Conservation (phyloP, 1,140 invertebrate species). For the Callitettix versicolor region DNA sequence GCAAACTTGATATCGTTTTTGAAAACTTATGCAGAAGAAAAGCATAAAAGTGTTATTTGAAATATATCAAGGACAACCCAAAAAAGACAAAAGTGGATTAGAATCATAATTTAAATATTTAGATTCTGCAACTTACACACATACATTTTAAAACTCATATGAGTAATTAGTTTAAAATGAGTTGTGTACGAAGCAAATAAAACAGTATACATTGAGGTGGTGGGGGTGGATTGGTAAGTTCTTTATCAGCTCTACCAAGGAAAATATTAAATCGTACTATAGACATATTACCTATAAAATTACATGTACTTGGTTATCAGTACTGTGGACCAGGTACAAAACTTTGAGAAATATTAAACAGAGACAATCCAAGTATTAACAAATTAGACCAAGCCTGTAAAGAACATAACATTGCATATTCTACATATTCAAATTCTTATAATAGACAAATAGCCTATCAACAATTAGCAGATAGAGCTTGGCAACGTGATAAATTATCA, state of each 20-base stretch:
- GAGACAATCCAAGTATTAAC: too few relatives aligned
- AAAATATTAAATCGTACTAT: too few relatives aligned
- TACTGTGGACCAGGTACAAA: constrained; percentile 36
- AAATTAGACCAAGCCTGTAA: too few relatives aligned
- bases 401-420: too few relatives aligned
- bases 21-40: too few relatives aligned
- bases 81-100: too few relatives aligned
- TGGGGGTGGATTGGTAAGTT: background rate
- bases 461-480: constrained; percentile 30
- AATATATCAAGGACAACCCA: too few relatives aligned
- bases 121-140: background rate
- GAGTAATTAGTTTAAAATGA: background rate
- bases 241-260: background rate
- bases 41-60: too few relatives aligned
- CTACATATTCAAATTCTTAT: constrained; percentile 27
- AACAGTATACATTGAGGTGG: background rate
- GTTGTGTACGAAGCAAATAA: background rate
- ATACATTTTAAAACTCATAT: background rate
- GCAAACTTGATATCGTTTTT: too few relatives aligned
- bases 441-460: constrained; percentile 31
- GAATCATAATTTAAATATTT: background rate
- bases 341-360: constrained; percentile 30
- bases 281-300: constrained; percentile 3
- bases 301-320: constrained; percentile 9
- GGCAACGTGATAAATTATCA: constrained; percentile 30